Conservation (phyloP, 2,888 invertebrate species). For the Rhagonycha fulva region DNA sequence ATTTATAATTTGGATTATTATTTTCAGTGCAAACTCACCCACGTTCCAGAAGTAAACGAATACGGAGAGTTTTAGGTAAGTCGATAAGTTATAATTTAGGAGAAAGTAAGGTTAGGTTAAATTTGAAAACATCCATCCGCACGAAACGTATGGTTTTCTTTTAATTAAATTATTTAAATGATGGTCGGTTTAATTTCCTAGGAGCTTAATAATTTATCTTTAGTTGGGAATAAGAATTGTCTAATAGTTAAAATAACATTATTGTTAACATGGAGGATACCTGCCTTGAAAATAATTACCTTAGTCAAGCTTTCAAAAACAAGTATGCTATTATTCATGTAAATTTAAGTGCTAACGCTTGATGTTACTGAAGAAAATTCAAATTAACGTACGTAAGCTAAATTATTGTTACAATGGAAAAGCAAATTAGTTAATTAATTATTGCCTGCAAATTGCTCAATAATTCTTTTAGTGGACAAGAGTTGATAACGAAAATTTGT, state of each 20-base stretch:
- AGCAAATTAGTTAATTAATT: not conserved
- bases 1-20: not conserved
- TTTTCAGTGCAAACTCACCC: not conserved
- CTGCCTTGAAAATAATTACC: not conserved
- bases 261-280: not conserved
- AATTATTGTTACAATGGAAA: not conserved
- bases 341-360: not conserved
- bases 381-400: not conserved
- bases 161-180: not conserved
- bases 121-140: not conserved
- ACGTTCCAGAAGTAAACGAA: not conserved
- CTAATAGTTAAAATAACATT: not conserved
- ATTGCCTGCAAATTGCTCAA: not conserved
- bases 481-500: no score
- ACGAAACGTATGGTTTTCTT: not conserved
- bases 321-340: not conserved
- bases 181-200: not conserved
- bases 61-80: not conserved
- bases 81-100: not conserved
- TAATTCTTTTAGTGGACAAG: not conserved
- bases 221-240: not conserved
- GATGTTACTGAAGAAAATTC: not conserved
- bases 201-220: not conserved
- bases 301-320: not conserved
- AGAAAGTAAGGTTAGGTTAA: not conserved